Percentiles rank a stretch among this genome's conserved stretches.
Conservation (phyloP, 2,888 invertebrate species). For the Xestia c-nigrum region DNA sequence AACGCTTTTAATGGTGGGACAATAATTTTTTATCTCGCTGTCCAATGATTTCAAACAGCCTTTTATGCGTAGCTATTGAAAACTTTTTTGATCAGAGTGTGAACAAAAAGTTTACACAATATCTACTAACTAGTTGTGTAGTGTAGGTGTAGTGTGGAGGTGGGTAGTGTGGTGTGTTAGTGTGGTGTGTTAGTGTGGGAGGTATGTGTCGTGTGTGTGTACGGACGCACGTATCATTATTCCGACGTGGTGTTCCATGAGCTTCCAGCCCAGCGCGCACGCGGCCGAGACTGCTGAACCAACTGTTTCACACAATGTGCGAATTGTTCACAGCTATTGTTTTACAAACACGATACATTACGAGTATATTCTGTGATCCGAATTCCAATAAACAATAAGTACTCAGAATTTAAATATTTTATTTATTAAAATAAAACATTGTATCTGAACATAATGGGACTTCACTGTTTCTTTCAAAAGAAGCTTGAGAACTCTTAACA, state of each 20-base stretch:
- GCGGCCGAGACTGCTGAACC: background rate
- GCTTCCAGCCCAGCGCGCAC: conserved; percentile 8
- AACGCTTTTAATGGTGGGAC: background rate
- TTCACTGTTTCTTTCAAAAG: background rate
- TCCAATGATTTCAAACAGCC: background rate
- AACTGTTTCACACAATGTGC: background rate
- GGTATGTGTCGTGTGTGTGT: background rate
- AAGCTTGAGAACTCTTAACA: background rate
- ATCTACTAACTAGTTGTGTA: too few relatives aligned
- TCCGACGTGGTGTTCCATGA: conserved; percentile 1
- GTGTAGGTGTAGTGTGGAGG: too few relatives aligned
- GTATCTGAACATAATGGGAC: background rate
- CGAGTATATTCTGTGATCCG: background rate
- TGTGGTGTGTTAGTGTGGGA: too few relatives aligned
- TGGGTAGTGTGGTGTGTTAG: too few relatives aligned
- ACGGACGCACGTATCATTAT: background rate
- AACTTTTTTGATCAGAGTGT: background rate
- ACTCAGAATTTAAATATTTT: background rate
- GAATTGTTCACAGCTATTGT: background rate
- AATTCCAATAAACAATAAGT: background rate
- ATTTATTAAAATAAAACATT: background rate
- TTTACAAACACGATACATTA: background rate
- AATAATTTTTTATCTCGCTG: background rate
- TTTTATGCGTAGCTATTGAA: background rate
- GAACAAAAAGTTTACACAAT: background rate